phyloP scores from a whole-genome alignment of 2,888 invertebrate species.

The Ophioninae sp. region DNA sequence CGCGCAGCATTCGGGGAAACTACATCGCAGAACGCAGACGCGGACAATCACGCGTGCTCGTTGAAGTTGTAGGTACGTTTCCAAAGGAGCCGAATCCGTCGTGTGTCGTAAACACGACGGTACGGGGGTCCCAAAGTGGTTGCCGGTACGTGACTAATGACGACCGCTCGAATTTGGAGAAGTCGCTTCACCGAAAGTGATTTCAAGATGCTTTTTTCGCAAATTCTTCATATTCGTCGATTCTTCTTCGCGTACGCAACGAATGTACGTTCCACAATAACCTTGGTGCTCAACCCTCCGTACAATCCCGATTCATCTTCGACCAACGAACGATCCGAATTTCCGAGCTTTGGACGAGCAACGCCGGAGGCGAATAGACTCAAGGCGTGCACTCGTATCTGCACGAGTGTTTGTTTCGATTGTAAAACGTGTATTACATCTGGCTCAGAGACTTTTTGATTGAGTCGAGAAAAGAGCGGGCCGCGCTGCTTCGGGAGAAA shows the following conservation, averaged over 20 bases:
- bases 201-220: too few relatives aligned
- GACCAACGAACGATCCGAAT: background rate
- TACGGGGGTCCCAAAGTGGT: background rate
- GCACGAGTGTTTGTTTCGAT: slow-evolving; percentile 13
- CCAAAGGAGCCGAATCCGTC: background rate
- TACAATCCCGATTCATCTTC: background rate
- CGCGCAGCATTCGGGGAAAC: slow-evolving; percentile 43
- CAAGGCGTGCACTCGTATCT: background rate
- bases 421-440: slow-evolving; percentile 26
- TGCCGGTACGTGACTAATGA: background rate
- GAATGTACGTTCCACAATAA: too few relatives aligned
- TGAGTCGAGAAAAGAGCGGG: slow-evolving; percentile 51
- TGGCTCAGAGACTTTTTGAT: slow-evolving; percentile 57
- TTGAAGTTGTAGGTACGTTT: slow-evolving; percentile 18
- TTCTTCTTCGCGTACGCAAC: too few relatives aligned
- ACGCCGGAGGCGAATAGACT: background rate
- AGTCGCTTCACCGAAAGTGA: too few relatives aligned
- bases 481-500: slow-evolving; percentile 50
- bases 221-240: too few relatives aligned
- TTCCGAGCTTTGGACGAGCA: background rate
- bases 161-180: too few relatives aligned
- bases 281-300: background rate
- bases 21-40: slow-evolving; percentile 16
- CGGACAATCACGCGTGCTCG: background rate
- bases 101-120: background rate